Evolutionary conservation across 2,113 vertebrate species (phyloP).

Genomic region (Eptesicus fuscus): DNA sequence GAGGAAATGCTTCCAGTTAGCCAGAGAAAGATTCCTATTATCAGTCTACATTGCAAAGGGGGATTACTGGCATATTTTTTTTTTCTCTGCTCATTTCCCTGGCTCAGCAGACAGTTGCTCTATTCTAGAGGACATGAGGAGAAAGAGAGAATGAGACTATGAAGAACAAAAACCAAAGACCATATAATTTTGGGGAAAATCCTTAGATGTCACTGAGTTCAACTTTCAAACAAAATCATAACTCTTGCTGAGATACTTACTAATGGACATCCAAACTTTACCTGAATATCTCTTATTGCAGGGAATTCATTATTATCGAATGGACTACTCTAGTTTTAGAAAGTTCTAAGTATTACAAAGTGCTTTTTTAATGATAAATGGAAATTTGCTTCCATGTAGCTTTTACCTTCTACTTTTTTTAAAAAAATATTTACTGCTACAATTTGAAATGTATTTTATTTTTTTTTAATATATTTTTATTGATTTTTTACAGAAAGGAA

Average conservation of each 20-base stretch:
- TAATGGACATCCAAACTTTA: background rate
- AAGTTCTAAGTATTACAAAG: background rate
- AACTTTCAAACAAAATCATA: background rate
- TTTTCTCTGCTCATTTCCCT: background rate
- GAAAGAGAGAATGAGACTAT: background rate
- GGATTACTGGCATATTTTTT: background rate
- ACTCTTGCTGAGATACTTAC: background rate
- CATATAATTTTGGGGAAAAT: background rate
- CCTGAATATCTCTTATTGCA: background rate
- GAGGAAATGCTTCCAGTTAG: background rate
- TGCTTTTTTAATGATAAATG: background rate
- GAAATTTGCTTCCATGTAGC: background rate
- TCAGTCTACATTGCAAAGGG: background rate
- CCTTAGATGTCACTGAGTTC: background rate
- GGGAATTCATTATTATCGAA: background rate
- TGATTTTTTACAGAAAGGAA: no score
- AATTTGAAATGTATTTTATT: no score
- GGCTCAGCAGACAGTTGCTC: background rate
- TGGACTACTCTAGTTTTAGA: background rate
- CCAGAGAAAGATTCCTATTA: background rate
- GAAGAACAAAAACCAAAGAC: background rate
- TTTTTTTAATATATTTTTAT: no score
- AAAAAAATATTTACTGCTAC: no score
- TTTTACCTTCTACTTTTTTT: background rate
- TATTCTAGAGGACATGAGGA: background rate